Evolutionary conservation across 2,888 invertebrate species (phyloP), one percentile per base, ranked within the genome.

Genomic region (Agrochola lychnidis): DNA sequence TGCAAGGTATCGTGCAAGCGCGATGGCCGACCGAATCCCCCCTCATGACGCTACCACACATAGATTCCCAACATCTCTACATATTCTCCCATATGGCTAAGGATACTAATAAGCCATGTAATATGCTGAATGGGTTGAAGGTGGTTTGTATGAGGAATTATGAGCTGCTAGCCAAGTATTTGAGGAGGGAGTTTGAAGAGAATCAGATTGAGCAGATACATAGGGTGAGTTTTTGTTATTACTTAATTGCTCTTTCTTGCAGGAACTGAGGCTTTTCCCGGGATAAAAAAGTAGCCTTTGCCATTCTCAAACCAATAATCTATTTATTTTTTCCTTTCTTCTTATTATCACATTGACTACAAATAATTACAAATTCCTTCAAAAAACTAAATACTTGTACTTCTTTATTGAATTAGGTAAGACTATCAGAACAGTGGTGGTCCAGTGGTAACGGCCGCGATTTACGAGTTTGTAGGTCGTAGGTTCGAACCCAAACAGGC

Each of bases 1-100:
- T 99, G 96, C 99, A 99, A 95, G 98, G 98, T 97, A 97, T 99
- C 22, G 97, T 99, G 7, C 99, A 99, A 97, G 99, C 98, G 0
- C 97, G 98, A 63, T 99, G 99, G 99, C 97, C 98, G n/a, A 96
- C 97, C 61, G 98, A 98, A 89, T 97, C 98, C 0, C 97, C 98
- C 16, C 96, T 99, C 1, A 96, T 98, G 0, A 98, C 98, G 0
- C 96, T 99, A 22, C 99, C 99, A 0, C 97, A 98, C 89, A 94
- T 99, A 0, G 98, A 98, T 71, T 95, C 97, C 0, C 97, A 97
- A 57, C 97, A 98, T 89, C 92, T 98, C 0, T 96, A 97, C 82
- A 92, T 97, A 73, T 98, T 98, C 90, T 90, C 96, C 0, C 94
- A 95, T 25, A 96, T 97, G 94, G 86, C 96, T 0, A 93, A 90